Base-by-base conservation (phyloP, 2,113 vertebrate species). In the Macrotis lagotis region DNA sequence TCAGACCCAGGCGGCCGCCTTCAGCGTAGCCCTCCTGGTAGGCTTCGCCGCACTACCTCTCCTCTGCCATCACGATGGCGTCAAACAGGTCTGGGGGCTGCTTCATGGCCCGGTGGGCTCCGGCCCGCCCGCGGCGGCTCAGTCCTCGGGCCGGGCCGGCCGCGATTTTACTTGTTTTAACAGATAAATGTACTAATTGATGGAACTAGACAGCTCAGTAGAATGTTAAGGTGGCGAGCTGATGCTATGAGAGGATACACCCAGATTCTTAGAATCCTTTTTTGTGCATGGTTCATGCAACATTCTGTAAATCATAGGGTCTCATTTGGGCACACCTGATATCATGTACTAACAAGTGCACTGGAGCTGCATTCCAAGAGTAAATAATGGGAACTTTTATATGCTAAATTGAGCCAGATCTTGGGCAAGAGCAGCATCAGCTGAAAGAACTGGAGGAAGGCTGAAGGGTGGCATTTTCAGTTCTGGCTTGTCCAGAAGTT, bases 161-260 rank as follows among this genome's bases (percentile, higher is more conserved):
- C n/a, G n/a, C n/a, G n/a, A n/a, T n/a, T n/a, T n/a, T 98, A 99
- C 98, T 99, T 99, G 98, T 99, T 98, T 98, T 98, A 98, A 98
- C 98, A 98, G 98, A 98, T 97, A n/a, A 98, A 98, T 98, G 98
- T 98, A 98, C 98, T 97, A 98, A 99, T 98, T 98, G 98, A 98
- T 98, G 99, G 98, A 96, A 97, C 97, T 98, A n/a, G 99, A 99
- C 98, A 98, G 97, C 99, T 98, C 99, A 96, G 97, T 99, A 99
- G 99, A 99, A 99, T 99, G 99, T 99, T 95, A 98, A 98, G 98
- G 98, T 97, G 98, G 97, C 96, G 96, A 97, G 98, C 98, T 98
- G 98, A 98, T 98, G 98, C 98, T 98, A 98, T 97, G 98, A 99
- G 99, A 99, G 98, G 99, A 97, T 2, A 96, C 98, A 96, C 95